Evolutionary conservation across 35 echinoderm and acorn worm species (phyloP).

Genomic region (Amphiura filiformis): DNA sequence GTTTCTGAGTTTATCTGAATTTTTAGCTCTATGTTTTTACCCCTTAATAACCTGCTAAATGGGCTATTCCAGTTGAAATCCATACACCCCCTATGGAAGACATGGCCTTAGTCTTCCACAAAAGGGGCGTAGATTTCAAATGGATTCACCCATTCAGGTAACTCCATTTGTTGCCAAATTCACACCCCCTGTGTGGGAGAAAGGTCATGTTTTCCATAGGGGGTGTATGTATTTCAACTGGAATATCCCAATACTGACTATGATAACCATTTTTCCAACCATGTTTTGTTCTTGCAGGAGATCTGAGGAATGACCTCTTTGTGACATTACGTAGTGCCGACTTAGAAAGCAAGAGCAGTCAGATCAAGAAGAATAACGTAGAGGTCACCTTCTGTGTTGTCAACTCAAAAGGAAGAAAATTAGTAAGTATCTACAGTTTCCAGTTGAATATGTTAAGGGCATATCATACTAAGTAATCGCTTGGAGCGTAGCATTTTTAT

Average conservation of each 20-base stretch:
- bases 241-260: too few relatives aligned
- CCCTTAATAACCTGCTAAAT: too few relatives aligned
- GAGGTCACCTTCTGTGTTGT: conserved; percentile 64
- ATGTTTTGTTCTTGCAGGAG: conserved; percentile 40
- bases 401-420: conserved; percentile 33
- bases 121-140: too few relatives aligned
- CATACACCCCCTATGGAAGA: too few relatives aligned
- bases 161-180: not conserved
- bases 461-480: not conserved
- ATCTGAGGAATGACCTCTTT: conserved; percentile 84
- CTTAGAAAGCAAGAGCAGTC: conserved; percentile 18
- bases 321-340: conserved; percentile 53
- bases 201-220: too few relatives aligned
- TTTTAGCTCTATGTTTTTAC: too few relatives aligned
- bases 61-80: too few relatives aligned
- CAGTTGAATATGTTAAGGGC: not conserved
- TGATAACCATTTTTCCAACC: too few relatives aligned
- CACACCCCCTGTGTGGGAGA: too few relatives aligned
- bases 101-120: not conserved
- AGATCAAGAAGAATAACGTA: conserved; percentile 24
- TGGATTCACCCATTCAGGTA: too few relatives aligned
- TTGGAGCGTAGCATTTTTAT: not conserved
- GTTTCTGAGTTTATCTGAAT: too few relatives aligned
- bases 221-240: too few relatives aligned
- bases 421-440: conserved; percentile 26